Percentiles rank a stretch among this genome's conserved stretches.
These are phyloP conservation scores for Agrotis puta DNA, from an alignment of 2,888 invertebrate genomes.

Conservation along the genomic window DNA sequence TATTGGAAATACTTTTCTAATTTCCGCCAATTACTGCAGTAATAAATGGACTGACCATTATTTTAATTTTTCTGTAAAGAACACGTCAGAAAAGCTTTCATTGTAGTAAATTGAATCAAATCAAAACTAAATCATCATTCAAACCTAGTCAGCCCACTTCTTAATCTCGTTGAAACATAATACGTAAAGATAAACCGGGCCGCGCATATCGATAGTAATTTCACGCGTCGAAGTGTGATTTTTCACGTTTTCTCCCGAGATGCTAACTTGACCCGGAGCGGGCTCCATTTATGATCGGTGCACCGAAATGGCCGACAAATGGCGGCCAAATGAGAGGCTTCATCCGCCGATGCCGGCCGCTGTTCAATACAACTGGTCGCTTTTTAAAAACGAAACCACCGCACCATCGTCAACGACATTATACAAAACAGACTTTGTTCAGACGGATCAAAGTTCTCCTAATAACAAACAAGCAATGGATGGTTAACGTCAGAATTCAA, in stretches of 20 bases:
- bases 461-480: slow-evolving; percentile 72
- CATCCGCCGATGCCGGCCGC: slow-evolving; percentile 85
- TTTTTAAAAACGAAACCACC: slow-evolving; percentile 73
- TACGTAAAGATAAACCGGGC: slow-evolving; percentile 58
- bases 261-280: slow-evolving; percentile 89
- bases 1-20: neutral
- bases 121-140: slow-evolving; percentile 30
- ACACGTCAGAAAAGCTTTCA: slow-evolving; percentile 1
- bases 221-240: slow-evolving; percentile 89
- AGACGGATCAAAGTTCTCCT: neutral
- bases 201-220: slow-evolving; percentile 79
- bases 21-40: slow-evolving; percentile 2
- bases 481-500: slow-evolving; percentile 30
- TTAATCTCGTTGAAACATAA: slow-evolving; percentile 62
- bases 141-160: slow-evolving; percentile 27
- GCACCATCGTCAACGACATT: slow-evolving; percentile 8
- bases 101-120: slow-evolving; percentile 19
- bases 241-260: slow-evolving; percentile 89
- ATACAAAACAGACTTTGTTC: slow-evolving; percentile 63
- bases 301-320: slow-evolving; percentile 91
- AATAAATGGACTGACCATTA: neutral
- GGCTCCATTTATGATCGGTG: slow-evolving; percentile 90
- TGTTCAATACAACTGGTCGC: slow-evolving; percentile 80
- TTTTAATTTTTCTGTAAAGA: neutral
- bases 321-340: slow-evolving; percentile 91